Base-by-base conservation (phyloP, 2,113 vertebrate genomes). In the Sceloporus undulatus region DNA sequence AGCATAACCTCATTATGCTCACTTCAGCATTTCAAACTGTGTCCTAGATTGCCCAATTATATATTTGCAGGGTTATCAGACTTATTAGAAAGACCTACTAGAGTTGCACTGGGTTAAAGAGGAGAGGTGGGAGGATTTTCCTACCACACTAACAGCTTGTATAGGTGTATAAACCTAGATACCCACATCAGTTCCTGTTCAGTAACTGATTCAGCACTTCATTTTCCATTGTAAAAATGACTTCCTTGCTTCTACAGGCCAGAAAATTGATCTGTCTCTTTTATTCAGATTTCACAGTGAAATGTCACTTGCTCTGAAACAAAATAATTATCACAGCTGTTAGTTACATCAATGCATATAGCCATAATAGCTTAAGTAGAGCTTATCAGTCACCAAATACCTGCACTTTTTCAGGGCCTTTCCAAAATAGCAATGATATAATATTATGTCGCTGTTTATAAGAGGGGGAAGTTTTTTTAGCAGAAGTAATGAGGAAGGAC, bases 311-410 rank as follows among this genome's bases (percentile, higher is more conserved):
- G 21, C 85, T 52, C 13, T 86, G 27, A 86, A 34, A 68, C 42
- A 68, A 86, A 52, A 76, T 40, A 68, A 70, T 79, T 38, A 29
- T 85, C 21, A 29, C 75, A 78, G 59, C 77, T 85, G 14, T 34
- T 66, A 78, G 59, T 27, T 65, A 62, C 25, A 66, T 56, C 29
- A 77, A n/a, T 14, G 34, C 25, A 66, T 18, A 77, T 29, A 85
- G 74, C 34, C 29, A 19, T 29, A n/a, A 23, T 13, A 42, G 38
- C 16, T 48, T 18, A 42, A 70, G 38, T 62, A 86, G 19, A 48
- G 40, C 52, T 23, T 68, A 85, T 77, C 84, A 82, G 65, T 19
- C 65, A 29, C 27, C 2, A 52, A 38, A 66, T 65, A 68, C 19
- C 3, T 79, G 65, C 9, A 79, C 62, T 86, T 86, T 77, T 25